Base-by-base conservation (phyloP, 53 echinoderm and acorn worm species). In the Holothuria scabra region DNA sequence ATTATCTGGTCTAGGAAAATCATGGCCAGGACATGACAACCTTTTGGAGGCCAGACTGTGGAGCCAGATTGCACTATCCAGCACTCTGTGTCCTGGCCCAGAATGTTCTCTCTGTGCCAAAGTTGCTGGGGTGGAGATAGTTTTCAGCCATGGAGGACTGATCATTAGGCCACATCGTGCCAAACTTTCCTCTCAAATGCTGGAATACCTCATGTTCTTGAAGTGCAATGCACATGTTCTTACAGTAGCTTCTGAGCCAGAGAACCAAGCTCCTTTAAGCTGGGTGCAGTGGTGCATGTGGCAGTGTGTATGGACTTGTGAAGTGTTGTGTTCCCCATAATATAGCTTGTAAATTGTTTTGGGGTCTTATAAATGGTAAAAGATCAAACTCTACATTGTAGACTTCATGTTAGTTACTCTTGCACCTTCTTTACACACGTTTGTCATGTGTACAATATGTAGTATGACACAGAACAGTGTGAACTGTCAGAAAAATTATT, bases 211-310 rank as follows among this genome's bases (percentile, higher is more conserved):
- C 55, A 81, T 81, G 82, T 81, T 81, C 65, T 35, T 81, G 31
- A 81, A 81, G 64, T 81, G 82, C 82, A 64, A 81, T 61, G 62
- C 22, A 63, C 64, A 64, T 21, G 34, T 81, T 35, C 58, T 79
- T 12, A n/a, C n/a, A n/a, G n/a, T n/a, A 41, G 44, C 71, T 22
- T 41, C 71, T 70, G 22, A 70, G 71, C 71, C 44, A 70, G 71
- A 33, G 44, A 35, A 70, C 71, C 34, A 70, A 70, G 71, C 34
- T 70, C 35, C 71, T 70, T 22, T 28, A 29, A 13, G 4, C 22
- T 63, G 63, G 63, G 63, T 63, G 63, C 63, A 63, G 63, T 63
- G 63, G 63, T 63, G 63, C 63, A 63, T 23, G 29, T 63, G 5
- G 63, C 63, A 63, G 63, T 63, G 63, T 29, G 25, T 63, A 29